Evolutionary conservation across 92 coral and sea anemone species (phyloP), one percentile per base, ranked within the genome.

Genomic region (Hydrozoanthus gracilis): DNA sequence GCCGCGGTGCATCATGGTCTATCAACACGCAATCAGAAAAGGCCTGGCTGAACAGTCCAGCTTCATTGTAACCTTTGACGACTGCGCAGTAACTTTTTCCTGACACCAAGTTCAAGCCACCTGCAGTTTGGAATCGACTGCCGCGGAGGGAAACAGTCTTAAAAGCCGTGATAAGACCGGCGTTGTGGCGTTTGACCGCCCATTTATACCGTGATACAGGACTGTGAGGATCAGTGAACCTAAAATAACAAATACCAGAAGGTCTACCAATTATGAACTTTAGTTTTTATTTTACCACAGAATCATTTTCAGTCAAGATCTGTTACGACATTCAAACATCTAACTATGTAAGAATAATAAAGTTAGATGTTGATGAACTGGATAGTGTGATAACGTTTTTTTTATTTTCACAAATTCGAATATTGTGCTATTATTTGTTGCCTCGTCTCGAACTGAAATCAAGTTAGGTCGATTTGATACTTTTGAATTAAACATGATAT

Each of bases 1-100:
- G 92, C 18, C 79, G 92, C 44, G 98, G 98, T 74, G 94, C 87
- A 92, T 96, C 93, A 44, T 92, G 98, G 91, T 96, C 98, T 60
- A 96, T 92, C 45, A 92, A 89, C 52, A 96, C 95, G 51, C 98
- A 96, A 85, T 96, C 89, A 39, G 98, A 96, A 12, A 78, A 60
- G 44, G 92, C 90, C 74, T 94, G 98, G 82, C 91, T 72, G 79
- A 79, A 86, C 35, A 96, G 95, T 8, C 96, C 92, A 12, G 98
- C 98, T 66, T 95, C 94, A 73, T 94, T 96, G 74, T 94, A 91
- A 44, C 96, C 93, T 83, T 91, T 89, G 67, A 96, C 95, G 11
- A 96, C 90, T 7, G 98, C 98, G 67, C 98, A 96, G 84, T 96
- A 96, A 15, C 88, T 73, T 69, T 94, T 83, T 7, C 93, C 93